Conservation (phyloP, 1,140 invertebrate species). For the Aphis craccivora region DNA sequence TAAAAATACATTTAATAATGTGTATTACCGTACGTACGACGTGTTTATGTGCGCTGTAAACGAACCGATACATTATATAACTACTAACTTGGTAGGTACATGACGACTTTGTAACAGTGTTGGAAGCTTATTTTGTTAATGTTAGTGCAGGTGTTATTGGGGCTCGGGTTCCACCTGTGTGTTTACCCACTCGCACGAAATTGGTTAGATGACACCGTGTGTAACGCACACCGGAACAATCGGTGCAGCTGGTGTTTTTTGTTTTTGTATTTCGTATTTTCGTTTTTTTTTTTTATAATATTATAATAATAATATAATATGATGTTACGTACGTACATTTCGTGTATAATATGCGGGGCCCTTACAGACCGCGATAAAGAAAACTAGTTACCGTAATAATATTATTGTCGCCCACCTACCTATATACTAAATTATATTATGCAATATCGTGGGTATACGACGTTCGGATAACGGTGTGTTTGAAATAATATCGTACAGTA, state of each 20-base stretch:
- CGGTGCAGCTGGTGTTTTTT: slow-evolving; percentile 52
- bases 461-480: not conserved
- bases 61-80: not conserved
- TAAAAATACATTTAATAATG: not conserved
- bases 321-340: not conserved
- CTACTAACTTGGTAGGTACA: not conserved
- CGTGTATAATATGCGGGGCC: slow-evolving; percentile 44
- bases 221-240: slow-evolving; percentile 56
- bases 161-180: slow-evolving; percentile 52
- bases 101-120: slow-evolving; percentile 3
- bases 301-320: not conserved
- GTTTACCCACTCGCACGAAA: slow-evolving; percentile 57
- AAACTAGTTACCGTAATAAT: not conserved
- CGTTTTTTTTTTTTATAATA: not conserved
- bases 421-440: not conserved
- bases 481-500: not conserved
- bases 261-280: not conserved
- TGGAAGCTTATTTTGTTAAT: slow-evolving; percentile 50
- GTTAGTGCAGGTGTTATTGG: slow-evolving; percentile 21
- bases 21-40: not conserved
- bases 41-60: not conserved
- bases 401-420: not conserved
- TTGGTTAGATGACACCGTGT: slow-evolving; percentile 50
- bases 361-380: slow-evolving; percentile 46
- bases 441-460: not conserved